Conservation (phyloP, 2,797 vertebrate genomes). For the Nannoperca obscura region DNA sequence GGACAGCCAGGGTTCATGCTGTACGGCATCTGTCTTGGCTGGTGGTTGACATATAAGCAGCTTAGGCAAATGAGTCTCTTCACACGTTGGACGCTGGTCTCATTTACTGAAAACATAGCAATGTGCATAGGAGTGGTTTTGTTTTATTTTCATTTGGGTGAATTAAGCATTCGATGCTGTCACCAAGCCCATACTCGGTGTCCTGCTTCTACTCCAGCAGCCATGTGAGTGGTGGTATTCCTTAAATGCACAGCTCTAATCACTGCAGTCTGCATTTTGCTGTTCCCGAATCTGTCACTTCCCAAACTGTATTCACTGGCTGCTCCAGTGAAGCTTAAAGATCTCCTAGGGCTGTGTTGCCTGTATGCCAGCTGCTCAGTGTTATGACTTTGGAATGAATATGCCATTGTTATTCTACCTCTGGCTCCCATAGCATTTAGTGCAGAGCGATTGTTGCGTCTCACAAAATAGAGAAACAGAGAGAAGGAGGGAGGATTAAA, state of each 20-base stretch:
- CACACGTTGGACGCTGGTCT: conserved; percentile 46
- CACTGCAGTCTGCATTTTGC: conserved; percentile 43
- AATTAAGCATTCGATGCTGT: conserved; percentile 55
- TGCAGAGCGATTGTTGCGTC: conserved; percentile 62
- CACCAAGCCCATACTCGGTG: conserved; percentile 48
- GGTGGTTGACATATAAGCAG: conserved; percentile 61
- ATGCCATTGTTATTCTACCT: conserved; percentile 74
- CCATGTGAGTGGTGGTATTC: conserved; percentile 41
- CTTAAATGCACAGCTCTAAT: conserved; percentile 52
- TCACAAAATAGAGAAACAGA: conserved; percentile 53
- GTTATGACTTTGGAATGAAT: conserved; percentile 65
- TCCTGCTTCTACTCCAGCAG: conserved; percentile 34
- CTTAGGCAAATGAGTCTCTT: conserved; percentile 68
- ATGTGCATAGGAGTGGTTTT: conserved; percentile 42
- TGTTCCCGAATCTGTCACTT: conserved; percentile 48
- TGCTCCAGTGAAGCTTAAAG: conserved; percentile 53
- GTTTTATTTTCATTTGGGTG: conserved; percentile 54
- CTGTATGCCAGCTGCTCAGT: conserved; percentile 62
- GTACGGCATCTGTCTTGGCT: conserved; percentile 64
- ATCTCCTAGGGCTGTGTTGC: conserved; percentile 59
- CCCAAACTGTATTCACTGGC: conserved; percentile 52
- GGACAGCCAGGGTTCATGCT: conserved; percentile 37
- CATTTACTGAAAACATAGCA: conserved; percentile 52
- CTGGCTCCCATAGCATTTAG: conserved; percentile 73
- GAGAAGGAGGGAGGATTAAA: conserved; percentile 40